Evolutionary conservation across 2,797 vertebrate species (phyloP), one percentile per base, ranked within the genome.

Genomic region (Selene dorsalis): DNA sequence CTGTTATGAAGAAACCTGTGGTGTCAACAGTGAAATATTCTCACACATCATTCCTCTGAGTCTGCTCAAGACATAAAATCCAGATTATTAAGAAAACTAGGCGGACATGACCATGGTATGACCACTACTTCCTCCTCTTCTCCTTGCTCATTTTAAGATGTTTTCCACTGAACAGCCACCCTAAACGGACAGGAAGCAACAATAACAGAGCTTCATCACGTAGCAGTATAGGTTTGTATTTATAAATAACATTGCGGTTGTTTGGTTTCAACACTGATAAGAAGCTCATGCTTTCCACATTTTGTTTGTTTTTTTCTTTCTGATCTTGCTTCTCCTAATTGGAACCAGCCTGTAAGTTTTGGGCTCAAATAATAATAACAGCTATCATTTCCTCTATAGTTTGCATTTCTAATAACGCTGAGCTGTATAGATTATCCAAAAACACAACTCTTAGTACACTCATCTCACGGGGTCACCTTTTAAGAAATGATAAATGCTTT

Each of bases 291-390:
- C 20, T 68, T 60, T 11, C 1, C 6, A 4, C 14, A 53, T 62
- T 45, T 18, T 67, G 65, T 53, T 80, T 80, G 22, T 70, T 73
- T 65, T 48, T n/a, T 53, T 20, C 32, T 63, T 48, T 48, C 30
- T 64, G 12, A 57, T 56, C 14, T 30, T 26, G 4, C 5, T 30
- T 61, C 9, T 64, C 26, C 11, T 39, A 53, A 45, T 30, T 69
- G 24, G 30, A 76, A 63, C 18, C 68, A 74, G 30, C 35, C 24
- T 59, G 65, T 71, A 72, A 59, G 52, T 50, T 22, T 50, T 73
- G 53, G 57, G 70, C 17, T n/a, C 17, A 56, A 11, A 47, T 53
- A 45, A 26, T 14, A 43, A 65, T 30, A 64, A 68, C 39, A 70
- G 8, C 45, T 59, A 18, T 60, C 16, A 30, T 66, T 28, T 39